Evolutionary conservation across 2,113 vertebrate species (phyloP), one percentile per base, ranked within the genome.

Genomic region (Sprattus sprattus): DNA sequence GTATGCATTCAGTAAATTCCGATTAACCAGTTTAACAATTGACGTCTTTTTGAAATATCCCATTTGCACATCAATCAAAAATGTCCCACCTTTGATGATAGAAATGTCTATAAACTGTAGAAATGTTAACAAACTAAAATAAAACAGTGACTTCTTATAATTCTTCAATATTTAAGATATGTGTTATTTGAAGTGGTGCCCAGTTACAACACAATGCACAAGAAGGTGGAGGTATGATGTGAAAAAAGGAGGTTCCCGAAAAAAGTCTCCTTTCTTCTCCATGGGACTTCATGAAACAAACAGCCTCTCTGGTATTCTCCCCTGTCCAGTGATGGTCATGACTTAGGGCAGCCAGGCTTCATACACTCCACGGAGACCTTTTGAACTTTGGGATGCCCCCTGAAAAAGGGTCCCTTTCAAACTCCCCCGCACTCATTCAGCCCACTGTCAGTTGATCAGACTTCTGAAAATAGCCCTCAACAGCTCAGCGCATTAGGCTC

Each of bases 371-470:
- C 81, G 81, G 45, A 89, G 91, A 91, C 92, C 91, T 94, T 93
- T 91, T 93, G 93, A 95, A 92, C 91, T 90, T 88, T 75, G 47
- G 25, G 87, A 88, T 83, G 84, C 88, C 87, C 46, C 90, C 39
- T 86, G 88, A 93, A 93, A 89, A 93, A 93, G 67, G 86, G 22
- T 85, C 16, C 75, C 89, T 90, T 89, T 91, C n/a, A 87, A 81
- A 86, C 75, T 60, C 84, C 83, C 81, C 81, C 83, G 71, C 28
- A 82, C 85, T 82, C 57, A 85, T 91, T 89, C 83, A 86, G 83
- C 22, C n/a, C 81, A 28, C 87, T 89, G 88, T 84, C 88, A 88
- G 67, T 78, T 81, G 46, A n/a, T 82, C 84, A 11, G 28, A 3
- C 71, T 0, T 39, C 28, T 57, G 80, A 86, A 87, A 87, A 54